Percentiles rank a stretch among this genome's conserved stretches.
Evolutionary conservation across 2,113 vertebrate genomes (phyloP).

Genomic region (Perognathus longimembris): DNA sequence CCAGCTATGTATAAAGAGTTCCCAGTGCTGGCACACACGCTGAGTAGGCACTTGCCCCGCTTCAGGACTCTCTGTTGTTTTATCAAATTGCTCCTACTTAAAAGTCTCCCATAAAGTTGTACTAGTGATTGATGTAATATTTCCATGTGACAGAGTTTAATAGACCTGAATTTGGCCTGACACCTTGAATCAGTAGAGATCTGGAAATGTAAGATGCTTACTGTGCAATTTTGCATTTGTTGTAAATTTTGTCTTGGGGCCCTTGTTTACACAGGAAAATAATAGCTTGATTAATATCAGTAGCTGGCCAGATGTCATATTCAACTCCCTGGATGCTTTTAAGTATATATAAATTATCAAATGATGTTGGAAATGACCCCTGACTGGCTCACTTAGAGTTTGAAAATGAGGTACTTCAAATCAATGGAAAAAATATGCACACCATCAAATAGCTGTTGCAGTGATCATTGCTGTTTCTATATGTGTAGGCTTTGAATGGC

Average conservation of each 20-base stretch:
- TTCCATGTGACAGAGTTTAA: background rate
- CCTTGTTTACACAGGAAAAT: background rate
- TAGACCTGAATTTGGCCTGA: background rate
- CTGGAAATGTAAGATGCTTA: constrained; percentile 35
- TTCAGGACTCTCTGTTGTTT: background rate
- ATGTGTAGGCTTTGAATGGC: background rate
- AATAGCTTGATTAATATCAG: constrained; percentile 10
- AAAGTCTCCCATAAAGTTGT: background rate
- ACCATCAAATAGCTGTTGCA: background rate
- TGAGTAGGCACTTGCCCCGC: background rate
- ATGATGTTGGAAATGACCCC: constrained; percentile 41
- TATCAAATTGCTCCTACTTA: background rate
- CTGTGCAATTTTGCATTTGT: background rate
- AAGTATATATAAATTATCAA: constrained; percentile 49
- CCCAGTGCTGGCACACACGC: background rate
- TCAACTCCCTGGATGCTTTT: constrained; percentile 31
- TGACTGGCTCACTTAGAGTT: background rate
- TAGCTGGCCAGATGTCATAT: constrained; percentile 51
- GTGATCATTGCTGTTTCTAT: background rate
- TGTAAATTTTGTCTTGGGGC: background rate
- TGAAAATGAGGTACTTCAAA: constrained; percentile 33
- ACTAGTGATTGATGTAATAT: background rate
- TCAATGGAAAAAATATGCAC: background rate
- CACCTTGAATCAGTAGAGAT: constrained; percentile 18
- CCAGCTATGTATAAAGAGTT: background rate